These are phyloP conservation scores for Corella eumyota DNA, from an alignment of 23 tunicate species.

Conservation along the genomic window DNA sequence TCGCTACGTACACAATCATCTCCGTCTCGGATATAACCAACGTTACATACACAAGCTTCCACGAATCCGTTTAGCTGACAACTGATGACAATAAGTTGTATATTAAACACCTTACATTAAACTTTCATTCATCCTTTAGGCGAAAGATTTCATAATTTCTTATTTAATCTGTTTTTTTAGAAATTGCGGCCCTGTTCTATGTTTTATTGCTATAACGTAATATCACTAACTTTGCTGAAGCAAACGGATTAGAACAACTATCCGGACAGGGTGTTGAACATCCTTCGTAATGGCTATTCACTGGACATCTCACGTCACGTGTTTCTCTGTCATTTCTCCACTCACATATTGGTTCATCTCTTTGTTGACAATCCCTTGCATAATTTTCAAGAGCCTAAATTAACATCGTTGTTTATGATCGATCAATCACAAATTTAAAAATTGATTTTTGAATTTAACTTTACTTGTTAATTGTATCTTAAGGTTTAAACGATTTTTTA, in stretches of 20 bases:
- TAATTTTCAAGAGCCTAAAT: neutral
- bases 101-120: no score
- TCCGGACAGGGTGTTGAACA: neutral
- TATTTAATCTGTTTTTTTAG: no score
- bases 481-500: neutral
- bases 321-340: neutral
- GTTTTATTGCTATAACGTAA: no score
- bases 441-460: no score
- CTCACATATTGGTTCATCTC: neutral
- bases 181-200: no score
- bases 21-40: constrained; percentile 43
- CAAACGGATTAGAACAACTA: neutral
- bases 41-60: constrained; percentile 60
- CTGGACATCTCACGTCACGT: neutral
- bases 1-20: constrained; percentile 35
- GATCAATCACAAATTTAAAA: no score
- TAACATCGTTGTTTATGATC: no score
- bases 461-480: no score
- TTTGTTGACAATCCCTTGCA: neutral
- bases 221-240: neutral
- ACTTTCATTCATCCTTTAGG: no score
- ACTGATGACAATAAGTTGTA: no score
- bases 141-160: no score
- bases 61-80: constrained; percentile 28
- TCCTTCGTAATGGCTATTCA: neutral